Percentiles rank a stretch among this genome's conserved stretches.
Evolutionary conservation across 1,140 invertebrate species (phyloP).

Genomic region (Anoplolepis gracilipes): DNA sequence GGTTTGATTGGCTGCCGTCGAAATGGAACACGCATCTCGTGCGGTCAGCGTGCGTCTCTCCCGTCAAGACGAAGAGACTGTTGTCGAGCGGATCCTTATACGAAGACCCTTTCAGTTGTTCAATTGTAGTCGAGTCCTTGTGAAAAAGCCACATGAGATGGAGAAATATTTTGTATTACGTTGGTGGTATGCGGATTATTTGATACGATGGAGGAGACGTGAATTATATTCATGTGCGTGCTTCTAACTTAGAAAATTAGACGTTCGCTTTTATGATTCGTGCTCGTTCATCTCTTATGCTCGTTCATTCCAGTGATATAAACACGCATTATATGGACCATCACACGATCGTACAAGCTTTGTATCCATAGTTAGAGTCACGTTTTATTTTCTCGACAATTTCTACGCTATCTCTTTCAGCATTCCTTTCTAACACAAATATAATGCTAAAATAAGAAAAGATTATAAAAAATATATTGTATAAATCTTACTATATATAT

Average conservation of each 20-base stretch:
- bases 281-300: background rate
- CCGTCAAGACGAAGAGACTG: background rate
- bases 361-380: background rate
- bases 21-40: slow-evolving; percentile 51
- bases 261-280: background rate
- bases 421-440: no score
- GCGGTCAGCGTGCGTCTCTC: slow-evolving; percentile 32
- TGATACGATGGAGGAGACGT: background rate
- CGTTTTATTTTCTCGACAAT: background rate
- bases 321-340: background rate
- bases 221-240: background rate
- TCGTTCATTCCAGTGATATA: background rate
- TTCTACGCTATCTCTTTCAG: background rate
- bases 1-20: slow-evolving; percentile 47
- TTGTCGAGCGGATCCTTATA: background rate
- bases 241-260: slow-evolving; percentile 4
- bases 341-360: background rate
- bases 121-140: background rate
- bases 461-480: background rate
- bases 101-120: background rate
- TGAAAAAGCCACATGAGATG: no score
- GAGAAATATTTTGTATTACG: background rate
- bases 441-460: no score
- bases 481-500: background rate
- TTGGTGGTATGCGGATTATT: background rate